These are phyloP conservation scores for Ischnura elegans DNA, from an alignment of 2,888 invertebrate species.

Conservation along the genomic window DNA sequence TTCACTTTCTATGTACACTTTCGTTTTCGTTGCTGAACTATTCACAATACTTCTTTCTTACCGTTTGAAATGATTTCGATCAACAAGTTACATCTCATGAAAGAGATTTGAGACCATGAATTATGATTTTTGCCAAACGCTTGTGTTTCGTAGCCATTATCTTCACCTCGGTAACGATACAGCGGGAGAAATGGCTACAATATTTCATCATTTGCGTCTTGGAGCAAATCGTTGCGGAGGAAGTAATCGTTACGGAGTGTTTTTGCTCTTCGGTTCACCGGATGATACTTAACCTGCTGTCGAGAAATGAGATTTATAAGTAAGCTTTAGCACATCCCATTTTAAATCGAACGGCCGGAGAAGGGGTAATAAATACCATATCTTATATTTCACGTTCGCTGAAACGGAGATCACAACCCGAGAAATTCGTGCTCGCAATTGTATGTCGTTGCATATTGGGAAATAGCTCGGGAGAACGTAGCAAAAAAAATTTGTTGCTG, in stretches of 20 bases:
- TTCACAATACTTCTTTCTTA: neutral
- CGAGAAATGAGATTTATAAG: neutral
- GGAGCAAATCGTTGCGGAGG: neutral
- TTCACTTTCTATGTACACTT: neutral
- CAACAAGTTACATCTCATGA: neutral
- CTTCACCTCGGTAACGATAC: neutral
- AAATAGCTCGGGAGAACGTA: neutral
- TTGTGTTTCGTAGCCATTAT: neutral
- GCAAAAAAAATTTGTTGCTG: neutral
- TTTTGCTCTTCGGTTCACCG: neutral
- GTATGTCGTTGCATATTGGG: neutral
- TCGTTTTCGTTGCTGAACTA: neutral
- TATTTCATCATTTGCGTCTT: conserved; percentile 27
- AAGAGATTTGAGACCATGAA: neutral
- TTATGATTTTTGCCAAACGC: neutral
- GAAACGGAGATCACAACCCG: neutral
- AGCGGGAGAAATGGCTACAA: neutral
- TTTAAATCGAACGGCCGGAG: neutral
- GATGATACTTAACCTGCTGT: neutral
- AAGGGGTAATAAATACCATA: neutral
- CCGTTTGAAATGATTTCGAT: neutral
- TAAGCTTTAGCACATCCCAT: neutral
- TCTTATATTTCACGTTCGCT: conserved; percentile 15
- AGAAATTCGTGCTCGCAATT: neutral
- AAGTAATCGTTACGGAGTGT: conserved; percentile 24